These are phyloP conservation scores for Cyprinella venusta DNA, from an alignment of 2,797 vertebrate genomes.

Conservation along the genomic window DNA sequence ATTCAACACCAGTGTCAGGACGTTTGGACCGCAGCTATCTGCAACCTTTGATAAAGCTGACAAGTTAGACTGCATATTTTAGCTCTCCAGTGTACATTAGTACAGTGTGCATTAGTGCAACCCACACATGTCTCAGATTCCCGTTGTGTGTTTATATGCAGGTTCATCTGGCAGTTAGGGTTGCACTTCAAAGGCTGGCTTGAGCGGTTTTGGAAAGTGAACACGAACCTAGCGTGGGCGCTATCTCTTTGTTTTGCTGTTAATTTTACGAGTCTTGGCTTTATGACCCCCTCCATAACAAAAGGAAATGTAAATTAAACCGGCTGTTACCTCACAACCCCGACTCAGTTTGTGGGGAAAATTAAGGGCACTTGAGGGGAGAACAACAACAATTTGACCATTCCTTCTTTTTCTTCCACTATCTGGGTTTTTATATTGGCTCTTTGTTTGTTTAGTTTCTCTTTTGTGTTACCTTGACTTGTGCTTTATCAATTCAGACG, in stretches of 20 bases:
- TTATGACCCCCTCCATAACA: constrained; percentile 59
- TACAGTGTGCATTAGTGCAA: constrained; percentile 18
- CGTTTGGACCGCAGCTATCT: constrained; percentile 10
- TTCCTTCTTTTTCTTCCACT: constrained; percentile 41
- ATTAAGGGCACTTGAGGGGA: constrained; percentile 55
- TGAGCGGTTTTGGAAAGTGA: constrained; percentile 60
- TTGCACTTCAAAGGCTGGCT: constrained; percentile 66
- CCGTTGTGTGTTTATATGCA: constrained; percentile 48
- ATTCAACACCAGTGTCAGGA: constrained; percentile 13
- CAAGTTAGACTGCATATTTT: constrained; percentile 47
- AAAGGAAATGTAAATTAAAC: constrained; percentile 63
- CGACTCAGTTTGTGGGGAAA: constrained; percentile 58
- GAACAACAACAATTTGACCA: constrained; percentile 45
- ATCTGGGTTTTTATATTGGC: constrained; percentile 38
- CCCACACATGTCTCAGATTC: constrained; percentile 33
- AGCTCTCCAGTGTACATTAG: constrained; percentile 1
- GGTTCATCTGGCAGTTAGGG: constrained; percentile 59
- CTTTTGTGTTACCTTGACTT: background rate
- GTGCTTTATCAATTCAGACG: constrained; percentile 47
- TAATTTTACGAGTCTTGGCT: constrained; percentile 68
- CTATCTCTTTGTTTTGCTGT: constrained; percentile 56
- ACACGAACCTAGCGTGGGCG: constrained; percentile 44
- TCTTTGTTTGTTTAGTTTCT: constrained; percentile 15
- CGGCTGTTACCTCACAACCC: constrained; percentile 56
- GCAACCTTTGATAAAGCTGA: constrained; percentile 44